Conservation (phyloP, 2,888 invertebrate species). For the Ophioninae sp. region DNA sequence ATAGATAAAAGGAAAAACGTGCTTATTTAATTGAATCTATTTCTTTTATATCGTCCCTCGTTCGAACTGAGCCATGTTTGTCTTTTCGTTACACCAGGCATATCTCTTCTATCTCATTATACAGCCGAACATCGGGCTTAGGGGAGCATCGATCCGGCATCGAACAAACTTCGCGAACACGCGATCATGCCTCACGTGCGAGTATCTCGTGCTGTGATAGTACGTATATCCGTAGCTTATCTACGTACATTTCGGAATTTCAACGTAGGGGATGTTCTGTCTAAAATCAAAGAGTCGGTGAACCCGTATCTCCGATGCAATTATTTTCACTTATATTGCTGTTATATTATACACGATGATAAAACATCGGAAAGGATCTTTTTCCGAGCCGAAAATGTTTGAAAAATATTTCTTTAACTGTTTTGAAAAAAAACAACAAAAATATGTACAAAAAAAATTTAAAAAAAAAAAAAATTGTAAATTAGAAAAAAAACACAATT, state of each 20-base stretch:
- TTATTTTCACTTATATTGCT: background rate
- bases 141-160: slow-evolving; percentile 62
- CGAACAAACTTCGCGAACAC: slow-evolving; percentile 65
- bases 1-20: too few species aligned
- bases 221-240: slow-evolving; percentile 20
- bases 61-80: slow-evolving; percentile 19
- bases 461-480: too few species aligned
- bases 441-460: too few species aligned
- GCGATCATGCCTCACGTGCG: slow-evolving; percentile 58
- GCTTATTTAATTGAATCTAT: background rate
- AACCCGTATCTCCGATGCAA: background rate
- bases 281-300: background rate
- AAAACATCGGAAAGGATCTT: too few species aligned
- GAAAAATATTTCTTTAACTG: too few species aligned
- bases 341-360: too few species aligned
- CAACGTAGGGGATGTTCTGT: slow-evolving; percentile 7
- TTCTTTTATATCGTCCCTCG: slow-evolving; percentile 4
- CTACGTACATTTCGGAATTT: slow-evolving; percentile 13
- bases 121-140: slow-evolving; percentile 34
- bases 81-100: slow-evolving; percentile 24
- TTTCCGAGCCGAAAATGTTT: too few species aligned
- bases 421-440: too few species aligned
- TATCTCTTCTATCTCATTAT: slow-evolving; percentile 57
- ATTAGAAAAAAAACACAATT: too few species aligned
- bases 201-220: slow-evolving; percentile 23